Conservation (phyloP, 2,797 vertebrate genomes). For the Sciaenops ocellatus region DNA sequence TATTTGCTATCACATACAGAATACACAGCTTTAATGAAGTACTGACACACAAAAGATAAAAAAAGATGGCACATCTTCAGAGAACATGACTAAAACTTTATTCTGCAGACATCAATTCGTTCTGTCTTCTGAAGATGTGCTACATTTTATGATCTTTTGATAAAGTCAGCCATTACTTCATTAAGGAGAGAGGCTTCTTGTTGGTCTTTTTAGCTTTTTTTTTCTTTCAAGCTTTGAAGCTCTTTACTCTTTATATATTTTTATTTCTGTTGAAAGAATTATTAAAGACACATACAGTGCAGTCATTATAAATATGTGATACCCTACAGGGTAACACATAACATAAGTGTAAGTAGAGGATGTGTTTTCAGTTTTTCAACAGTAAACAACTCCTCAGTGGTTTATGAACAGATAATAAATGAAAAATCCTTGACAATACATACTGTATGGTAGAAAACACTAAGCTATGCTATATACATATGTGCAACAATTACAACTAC, state of each 20-base stretch:
- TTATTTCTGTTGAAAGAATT: conserved; percentile 9
- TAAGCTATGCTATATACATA: no score
- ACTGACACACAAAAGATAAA: conserved; percentile 52
- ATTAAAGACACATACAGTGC: not conserved
- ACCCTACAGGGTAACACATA: no score
- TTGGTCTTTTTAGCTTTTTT: conserved; percentile 9
- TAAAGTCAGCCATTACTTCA: conserved; percentile 51
- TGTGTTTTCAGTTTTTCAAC: no score
- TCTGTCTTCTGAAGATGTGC: conserved; percentile 48
- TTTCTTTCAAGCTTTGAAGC: conserved; percentile 37
- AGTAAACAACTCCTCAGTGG: no score
- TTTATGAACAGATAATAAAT: not conserved
- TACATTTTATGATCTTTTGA: conserved; percentile 45
- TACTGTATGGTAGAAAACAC: not conserved
- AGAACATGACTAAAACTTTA: conserved; percentile 28
- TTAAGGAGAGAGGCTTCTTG: conserved; percentile 31
- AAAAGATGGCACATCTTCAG: conserved; percentile 49
- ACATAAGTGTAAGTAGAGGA: no score
- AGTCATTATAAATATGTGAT: not conserved
- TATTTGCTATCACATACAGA: conserved; percentile 21
- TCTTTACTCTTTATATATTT: conserved; percentile 22
- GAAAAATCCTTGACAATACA: not conserved
- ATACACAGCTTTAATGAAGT: conserved; percentile 46
- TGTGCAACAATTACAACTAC: not conserved
- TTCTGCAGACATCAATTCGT: conserved; percentile 32